Conservation (phyloP, 2,888 invertebrate species). For the Timandra comae region DNA sequence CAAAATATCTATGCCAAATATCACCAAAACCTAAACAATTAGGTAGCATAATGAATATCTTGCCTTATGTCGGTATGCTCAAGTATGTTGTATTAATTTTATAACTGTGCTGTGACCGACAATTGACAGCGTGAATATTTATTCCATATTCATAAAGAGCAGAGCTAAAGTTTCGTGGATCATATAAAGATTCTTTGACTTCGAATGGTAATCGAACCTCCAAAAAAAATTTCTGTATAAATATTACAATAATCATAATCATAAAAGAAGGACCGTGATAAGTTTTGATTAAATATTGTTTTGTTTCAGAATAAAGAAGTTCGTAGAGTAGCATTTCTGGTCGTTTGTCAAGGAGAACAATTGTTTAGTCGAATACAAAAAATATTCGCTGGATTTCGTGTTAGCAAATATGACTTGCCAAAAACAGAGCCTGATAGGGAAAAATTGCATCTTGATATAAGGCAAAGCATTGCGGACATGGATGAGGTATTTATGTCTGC, state of each 20-base stretch:
- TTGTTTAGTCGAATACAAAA: conserved; percentile 87
- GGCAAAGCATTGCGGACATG: conserved; percentile 86
- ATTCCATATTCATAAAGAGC: too few species aligned
- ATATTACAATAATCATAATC: background rate
- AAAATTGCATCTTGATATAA: conserved; percentile 86
- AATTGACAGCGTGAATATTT: too few species aligned
- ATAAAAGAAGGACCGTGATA: background rate
- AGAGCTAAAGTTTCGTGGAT: too few species aligned
- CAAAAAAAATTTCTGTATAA: background rate
- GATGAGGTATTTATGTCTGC: conserved; percentile 71
- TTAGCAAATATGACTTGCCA: conserved; percentile 91
- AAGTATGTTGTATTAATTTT: too few species aligned
- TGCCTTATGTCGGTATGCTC: too few species aligned
- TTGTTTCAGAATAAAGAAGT: conserved; percentile 83
- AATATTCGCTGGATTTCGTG: conserved; percentile 92
- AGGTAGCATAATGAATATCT: too few species aligned
- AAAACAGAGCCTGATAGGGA: conserved; percentile 83
- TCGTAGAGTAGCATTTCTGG: conserved; percentile 90
- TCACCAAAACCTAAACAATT: too few species aligned
- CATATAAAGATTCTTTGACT: too few species aligned
- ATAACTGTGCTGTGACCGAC: too few species aligned
- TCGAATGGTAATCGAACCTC: background rate
- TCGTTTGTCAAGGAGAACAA: conserved; percentile 90
- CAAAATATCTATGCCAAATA: too few species aligned
- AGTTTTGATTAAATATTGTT: background rate